phyloP scores from a whole-genome alignment of 2,888 invertebrate species.

The Caenorhabditis parvicauda region DNA sequence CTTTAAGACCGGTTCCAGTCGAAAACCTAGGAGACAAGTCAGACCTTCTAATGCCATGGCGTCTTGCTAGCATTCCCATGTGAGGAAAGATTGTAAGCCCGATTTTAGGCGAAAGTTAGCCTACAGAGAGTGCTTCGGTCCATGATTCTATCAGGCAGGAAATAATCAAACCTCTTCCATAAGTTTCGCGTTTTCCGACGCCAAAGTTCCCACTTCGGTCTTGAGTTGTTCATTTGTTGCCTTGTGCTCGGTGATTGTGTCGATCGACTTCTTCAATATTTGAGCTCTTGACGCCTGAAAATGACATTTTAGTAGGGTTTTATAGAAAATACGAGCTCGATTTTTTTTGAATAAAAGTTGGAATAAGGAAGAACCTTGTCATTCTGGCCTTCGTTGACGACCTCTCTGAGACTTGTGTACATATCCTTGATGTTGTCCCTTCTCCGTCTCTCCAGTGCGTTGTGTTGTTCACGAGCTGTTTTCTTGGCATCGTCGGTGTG shows the following conservation, averaged over 20 bases:
- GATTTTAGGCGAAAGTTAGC: too few relatives aligned
- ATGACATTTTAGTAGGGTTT: conserved; percentile 1
- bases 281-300: conserved; percentile 54
- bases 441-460: conserved; percentile 55
- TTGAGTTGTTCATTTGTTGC: conserved; percentile 20
- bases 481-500: conserved; percentile 27
- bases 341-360: not conserved
- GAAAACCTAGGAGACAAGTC: too few relatives aligned
- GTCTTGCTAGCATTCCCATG: too few relatives aligned
- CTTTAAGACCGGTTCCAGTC: too few relatives aligned
- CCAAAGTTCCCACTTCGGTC: conserved; percentile 13
- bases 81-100: too few relatives aligned
- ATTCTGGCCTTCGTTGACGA: conserved; percentile 49
- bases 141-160: not conserved
- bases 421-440: conserved; percentile 60
- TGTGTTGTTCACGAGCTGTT: conserved; percentile 59
- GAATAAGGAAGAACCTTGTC: conserved; percentile 36
- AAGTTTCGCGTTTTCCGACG: conserved; percentile 28
- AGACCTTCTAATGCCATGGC: too few relatives aligned
- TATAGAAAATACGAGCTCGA: not conserved
- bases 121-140: too few relatives aligned
- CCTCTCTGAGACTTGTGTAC: conserved; percentile 52
- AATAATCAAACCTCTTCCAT: conserved; percentile 21
- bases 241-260: conserved; percentile 49
- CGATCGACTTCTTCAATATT: conserved; percentile 54